Percentiles rank a stretch among this genome's conserved stretches.
Conservation (phyloP, 2,888 invertebrate species). For the Octodonta nipae region DNA sequence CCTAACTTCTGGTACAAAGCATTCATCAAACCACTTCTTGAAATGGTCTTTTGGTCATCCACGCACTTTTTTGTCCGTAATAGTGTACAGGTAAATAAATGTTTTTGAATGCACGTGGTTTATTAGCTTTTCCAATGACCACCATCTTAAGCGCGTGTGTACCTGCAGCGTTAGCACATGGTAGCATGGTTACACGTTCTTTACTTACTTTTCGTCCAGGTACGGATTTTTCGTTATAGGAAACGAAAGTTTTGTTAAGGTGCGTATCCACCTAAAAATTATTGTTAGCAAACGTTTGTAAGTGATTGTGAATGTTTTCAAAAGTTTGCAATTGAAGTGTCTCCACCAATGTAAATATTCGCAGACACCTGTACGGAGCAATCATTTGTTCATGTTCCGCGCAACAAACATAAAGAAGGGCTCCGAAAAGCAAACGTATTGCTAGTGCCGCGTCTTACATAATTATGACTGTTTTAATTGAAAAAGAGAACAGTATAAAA, state of each 20-base stretch:
- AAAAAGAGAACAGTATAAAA: too few relatives aligned
- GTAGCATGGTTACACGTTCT: slow-evolving; percentile 12
- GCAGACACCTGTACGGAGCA: too few relatives aligned
- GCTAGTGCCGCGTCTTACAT: too few relatives aligned
- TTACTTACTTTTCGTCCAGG: slow-evolving; percentile 11
- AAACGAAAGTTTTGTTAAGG: slow-evolving; percentile 8
- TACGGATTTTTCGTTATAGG: slow-evolving; percentile 6
- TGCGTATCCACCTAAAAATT: too few relatives aligned
- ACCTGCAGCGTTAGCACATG: slow-evolving; percentile 11
- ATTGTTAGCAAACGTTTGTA: too few relatives aligned
- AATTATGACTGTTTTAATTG: too few relatives aligned
- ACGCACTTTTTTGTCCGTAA: slow-evolving; percentile 12
- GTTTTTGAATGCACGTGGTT: slow-evolving; percentile 11
- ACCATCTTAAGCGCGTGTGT: slow-evolving; percentile 7
- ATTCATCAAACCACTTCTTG: slow-evolving; percentile 9
- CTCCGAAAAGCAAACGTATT: too few relatives aligned
- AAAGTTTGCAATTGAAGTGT: too few relatives aligned
- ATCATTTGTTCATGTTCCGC: too few relatives aligned
- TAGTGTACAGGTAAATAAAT: slow-evolving; percentile 11
- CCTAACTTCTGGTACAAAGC: slow-evolving; percentile 4
- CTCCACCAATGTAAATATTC: too few relatives aligned
- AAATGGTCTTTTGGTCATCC: slow-evolving; percentile 12
- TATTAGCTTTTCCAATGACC: slow-evolving; percentile 11
- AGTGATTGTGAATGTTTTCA: too few relatives aligned
- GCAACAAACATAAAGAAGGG: too few relatives aligned